phyloP scores from a whole-genome alignment of 2,888 invertebrate genomes.

The Autographa gamma region DNA sequence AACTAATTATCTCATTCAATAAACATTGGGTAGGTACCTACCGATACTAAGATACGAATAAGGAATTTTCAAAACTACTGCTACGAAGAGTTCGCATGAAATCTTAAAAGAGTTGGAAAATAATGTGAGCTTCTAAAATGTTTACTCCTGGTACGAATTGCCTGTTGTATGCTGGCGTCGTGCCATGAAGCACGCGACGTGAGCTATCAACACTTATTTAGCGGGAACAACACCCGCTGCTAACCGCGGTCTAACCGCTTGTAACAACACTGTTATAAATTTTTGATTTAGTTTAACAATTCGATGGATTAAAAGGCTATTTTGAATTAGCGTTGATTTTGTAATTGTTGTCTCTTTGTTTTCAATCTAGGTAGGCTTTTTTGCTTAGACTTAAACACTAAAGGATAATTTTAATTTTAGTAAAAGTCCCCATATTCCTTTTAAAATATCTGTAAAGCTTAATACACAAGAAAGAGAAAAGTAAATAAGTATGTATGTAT shows the following conservation, averaged over 20 bases:
- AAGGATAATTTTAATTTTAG: too few relatives aligned
- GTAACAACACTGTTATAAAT: constrained; percentile 11
- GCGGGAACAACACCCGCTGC: constrained; percentile 45
- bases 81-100: constrained; percentile 28
- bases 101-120: constrained; percentile 14
- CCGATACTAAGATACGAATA: too few relatives aligned
- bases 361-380: too few relatives aligned
- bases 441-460: too few relatives aligned
- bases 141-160: constrained; percentile 47
- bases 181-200: constrained; percentile 41
- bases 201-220: constrained; percentile 35
- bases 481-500: background rate
- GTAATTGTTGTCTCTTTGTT: too few relatives aligned
- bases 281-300: background rate
- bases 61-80: constrained; percentile 25
- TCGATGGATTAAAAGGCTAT: background rate
- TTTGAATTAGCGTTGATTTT: background rate
- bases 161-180: constrained; percentile 45
- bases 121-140: constrained; percentile 44
- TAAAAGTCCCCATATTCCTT: too few relatives aligned
- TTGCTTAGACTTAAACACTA: too few relatives aligned
- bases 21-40: constrained; percentile 5
- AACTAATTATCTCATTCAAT: background rate
- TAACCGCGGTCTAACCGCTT: constrained; percentile 27
- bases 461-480: too few relatives aligned